Conservation (phyloP, 1,140 invertebrate genomes). For the Pseudachorutes palmiensis region DNA sequence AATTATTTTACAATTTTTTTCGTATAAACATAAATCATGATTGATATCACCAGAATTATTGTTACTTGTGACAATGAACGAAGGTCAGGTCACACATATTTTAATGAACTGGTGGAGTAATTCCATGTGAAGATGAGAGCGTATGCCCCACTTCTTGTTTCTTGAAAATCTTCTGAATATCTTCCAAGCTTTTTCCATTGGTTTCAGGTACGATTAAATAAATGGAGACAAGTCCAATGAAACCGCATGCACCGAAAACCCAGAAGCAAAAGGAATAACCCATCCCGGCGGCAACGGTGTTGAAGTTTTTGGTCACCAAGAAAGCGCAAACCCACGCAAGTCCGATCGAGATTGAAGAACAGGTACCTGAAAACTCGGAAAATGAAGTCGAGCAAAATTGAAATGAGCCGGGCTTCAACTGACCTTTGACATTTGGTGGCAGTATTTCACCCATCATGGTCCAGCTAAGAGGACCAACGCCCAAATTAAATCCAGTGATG, state of each 20-base stretch:
- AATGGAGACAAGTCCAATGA: conserved; percentile 2
- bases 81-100: no score
- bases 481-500: conserved; percentile 1
- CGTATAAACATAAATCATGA: no score
- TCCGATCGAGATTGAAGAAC: conserved; percentile 1
- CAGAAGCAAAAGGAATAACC: background rate
- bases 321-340: conserved; percentile 8
- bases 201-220: conserved; percentile 20
- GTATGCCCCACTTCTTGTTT: conserved; percentile 3
- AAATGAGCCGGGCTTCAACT: no score
- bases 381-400: no score
- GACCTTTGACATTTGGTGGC: conserved; percentile 62
- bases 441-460: conserved; percentile 74
- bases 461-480: background rate
- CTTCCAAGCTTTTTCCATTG: conserved; percentile 15
- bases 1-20: no score
- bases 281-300: background rate
- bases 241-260: background rate
- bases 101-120: background rate
- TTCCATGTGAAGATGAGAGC: background rate
- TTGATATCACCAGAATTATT: no score
- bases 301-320: background rate
- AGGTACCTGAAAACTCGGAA: background rate
- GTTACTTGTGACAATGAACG: no score
- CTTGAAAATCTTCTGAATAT: conserved; percentile 16